Conservation (phyloP, 1,140 invertebrate genomes). For the honey bee (Apis mellifera) region DNA sequence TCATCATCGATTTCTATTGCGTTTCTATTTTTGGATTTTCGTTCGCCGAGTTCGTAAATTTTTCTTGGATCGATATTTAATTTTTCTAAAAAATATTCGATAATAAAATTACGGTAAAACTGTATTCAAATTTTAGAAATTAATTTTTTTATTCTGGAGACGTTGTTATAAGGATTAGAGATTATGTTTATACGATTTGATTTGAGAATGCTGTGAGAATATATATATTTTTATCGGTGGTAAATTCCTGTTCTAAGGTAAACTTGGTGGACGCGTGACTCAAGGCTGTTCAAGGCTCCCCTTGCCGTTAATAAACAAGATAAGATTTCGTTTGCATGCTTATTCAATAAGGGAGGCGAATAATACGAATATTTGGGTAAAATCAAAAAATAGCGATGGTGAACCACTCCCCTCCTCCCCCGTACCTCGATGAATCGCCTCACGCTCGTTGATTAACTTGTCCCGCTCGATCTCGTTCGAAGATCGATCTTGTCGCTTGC, state of each 20-base stretch:
- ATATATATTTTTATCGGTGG: background rate
- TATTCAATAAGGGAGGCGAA: background rate
- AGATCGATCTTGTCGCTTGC: conserved; percentile 9
- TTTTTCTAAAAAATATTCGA: no score
- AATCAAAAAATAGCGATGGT: background rate
- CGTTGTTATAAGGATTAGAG: no score
- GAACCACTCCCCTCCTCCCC: background rate
- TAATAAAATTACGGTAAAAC: no score
- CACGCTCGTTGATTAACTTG: conserved; percentile 18
- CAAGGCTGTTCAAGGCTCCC: conserved; percentile 5
- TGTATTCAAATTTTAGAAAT: no score
- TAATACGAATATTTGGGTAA: no score
- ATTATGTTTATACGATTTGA: no score
- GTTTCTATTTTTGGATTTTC: conserved; percentile 4
- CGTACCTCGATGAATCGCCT: conserved; percentile 16
- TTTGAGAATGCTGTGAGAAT: no score
- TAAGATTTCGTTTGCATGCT: background rate
- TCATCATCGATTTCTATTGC: no score
- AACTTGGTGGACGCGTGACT: background rate
- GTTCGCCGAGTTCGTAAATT: background rate
- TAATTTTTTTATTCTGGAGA: no score
- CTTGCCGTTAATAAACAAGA: background rate
- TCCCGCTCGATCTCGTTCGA: conserved; percentile 12
- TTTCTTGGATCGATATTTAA: no score
- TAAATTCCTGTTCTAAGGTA: conserved; percentile 1